Evolutionary conservation across 2,888 invertebrate species (phyloP), one percentile per base, ranked within the genome.

Genomic region (Cyaniris semiargus): DNA sequence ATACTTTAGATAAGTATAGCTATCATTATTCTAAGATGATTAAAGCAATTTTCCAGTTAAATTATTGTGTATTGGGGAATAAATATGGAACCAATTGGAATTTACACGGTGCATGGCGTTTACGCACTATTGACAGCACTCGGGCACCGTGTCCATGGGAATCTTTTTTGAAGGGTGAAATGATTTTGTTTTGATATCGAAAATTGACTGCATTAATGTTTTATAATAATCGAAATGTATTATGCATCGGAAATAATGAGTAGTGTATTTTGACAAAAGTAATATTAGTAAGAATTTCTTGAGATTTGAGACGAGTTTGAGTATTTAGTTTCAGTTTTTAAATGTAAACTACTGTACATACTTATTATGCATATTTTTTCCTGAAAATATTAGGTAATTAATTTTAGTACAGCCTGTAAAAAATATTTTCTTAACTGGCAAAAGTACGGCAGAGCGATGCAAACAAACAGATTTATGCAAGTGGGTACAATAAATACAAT

Each of bases 41-140:
- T 78, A 76, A 66, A 75, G 78, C 78, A 76, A 80, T 80, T 82
- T 79, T 79, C 76, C 79, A 77, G 70, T 79, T 78, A 78, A 77
- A 76, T 74, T 78, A 77, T 72, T 78, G 79, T 79, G 77, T 80
- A 79, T 78, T 76, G 79, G 78, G 74, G 78, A 78, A 77, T 78
- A 60, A 79, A 79, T 80, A 81, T 80, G 79, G 76, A 78, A 70
- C 78, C 78, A 79, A 81, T 81, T 80, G 78, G 80, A 79, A 88
- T 89, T 90, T 88, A 89, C 89, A 89, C 89, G 89, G 88, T 86
- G 86, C 86, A 85, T 89, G 86, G 86, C 83, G 83, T 86, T 83
- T 82, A 83, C 83, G 82, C 81, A 80, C 85, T 82, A 87, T 89
- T 90, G 90, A 89, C 79, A 80, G 78, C 75, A 85, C 8, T 80